Conservation (phyloP, 2,888 invertebrate species). For the Nineta flava region DNA sequence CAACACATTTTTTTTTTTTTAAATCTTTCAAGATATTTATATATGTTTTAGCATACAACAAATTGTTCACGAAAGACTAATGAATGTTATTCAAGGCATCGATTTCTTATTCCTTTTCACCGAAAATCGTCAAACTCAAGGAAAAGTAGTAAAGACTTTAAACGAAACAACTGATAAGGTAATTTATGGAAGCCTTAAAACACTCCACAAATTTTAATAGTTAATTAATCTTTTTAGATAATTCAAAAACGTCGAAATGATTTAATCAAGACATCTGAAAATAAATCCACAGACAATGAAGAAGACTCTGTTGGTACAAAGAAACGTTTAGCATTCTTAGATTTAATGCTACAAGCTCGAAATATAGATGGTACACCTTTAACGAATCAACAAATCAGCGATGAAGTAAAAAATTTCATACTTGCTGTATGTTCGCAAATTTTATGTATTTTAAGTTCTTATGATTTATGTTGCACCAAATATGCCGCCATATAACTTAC, state of each 20-base stretch:
- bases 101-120: background rate
- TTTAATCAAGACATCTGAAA: background rate
- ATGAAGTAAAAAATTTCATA: slow-evolving; percentile 51
- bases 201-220: background rate
- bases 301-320: slow-evolving; percentile 18
- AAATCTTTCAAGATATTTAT: too few relatives aligned
- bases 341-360: slow-evolving; percentile 39
- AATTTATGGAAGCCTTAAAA: background rate
- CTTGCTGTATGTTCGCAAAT: slow-evolving; percentile 35
- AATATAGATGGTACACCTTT: slow-evolving; percentile 40
- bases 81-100: background rate
- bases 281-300: background rate
- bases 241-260: background rate
- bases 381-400: slow-evolving; percentile 40
- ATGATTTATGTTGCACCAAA: too few relatives aligned
- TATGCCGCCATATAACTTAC: too few relatives aligned
- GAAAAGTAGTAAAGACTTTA: background rate
- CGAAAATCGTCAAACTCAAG: background rate
- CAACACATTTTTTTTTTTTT: too few relatives aligned
- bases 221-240: background rate
- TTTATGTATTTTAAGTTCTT: background rate
- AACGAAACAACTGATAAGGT: background rate
- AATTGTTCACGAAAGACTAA: background rate
- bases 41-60: background rate
- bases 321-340: slow-evolving; percentile 49